Evolutionary conservation across 2,113 vertebrate genomes (phyloP), one percentile per base, ranked within the genome.

Genomic region (Tragulus kanchil): DNA sequence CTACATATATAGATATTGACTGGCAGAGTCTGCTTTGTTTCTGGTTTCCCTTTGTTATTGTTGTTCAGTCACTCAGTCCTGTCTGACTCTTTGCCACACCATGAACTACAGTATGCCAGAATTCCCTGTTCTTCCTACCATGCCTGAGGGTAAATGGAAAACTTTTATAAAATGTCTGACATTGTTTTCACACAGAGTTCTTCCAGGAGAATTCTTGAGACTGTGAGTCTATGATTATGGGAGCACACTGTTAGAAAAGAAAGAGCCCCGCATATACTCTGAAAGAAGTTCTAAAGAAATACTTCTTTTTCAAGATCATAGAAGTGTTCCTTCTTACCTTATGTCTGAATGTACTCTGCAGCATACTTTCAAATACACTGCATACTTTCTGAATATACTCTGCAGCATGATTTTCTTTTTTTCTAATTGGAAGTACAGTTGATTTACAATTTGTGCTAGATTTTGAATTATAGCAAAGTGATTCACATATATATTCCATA

Each of bases 171-270:
- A 73, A n/a, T 15, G 19, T 85, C 25, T 81, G 21, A 36, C 16
- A 85, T 28, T 23, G 1, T 52, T 75, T 15, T 23, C 3, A 1
- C 13, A 54, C 9, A 87, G 26, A 67, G 6, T 14, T 42, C 42
- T 78, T 85, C 25, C 59, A 94, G 45, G 23, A 93, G 6, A 77
- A 84, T 7, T 59, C 3, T 84, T 75, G 14, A 5, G 8, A 67
- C 25, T 48, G 0, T 81, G 93, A 83, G 14, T 75, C 6, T 3
- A 50, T 5, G 19, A 14, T 85, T 75, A 15, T 7, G 2, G 3
- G 7, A 14, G 1, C 48, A 10, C 2, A 26, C 4, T 12, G 5
- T 26, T 54, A 17, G 17, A 23, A 28, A 2, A 3, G 1, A 71
- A 12, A 64, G 4, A 16, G 10, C 10, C 13, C 28, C 3, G 15